These are phyloP conservation scores for Lissocephala sabroskyi DNA, from an alignment of 2,888 invertebrate species.

Conservation along the genomic window DNA sequence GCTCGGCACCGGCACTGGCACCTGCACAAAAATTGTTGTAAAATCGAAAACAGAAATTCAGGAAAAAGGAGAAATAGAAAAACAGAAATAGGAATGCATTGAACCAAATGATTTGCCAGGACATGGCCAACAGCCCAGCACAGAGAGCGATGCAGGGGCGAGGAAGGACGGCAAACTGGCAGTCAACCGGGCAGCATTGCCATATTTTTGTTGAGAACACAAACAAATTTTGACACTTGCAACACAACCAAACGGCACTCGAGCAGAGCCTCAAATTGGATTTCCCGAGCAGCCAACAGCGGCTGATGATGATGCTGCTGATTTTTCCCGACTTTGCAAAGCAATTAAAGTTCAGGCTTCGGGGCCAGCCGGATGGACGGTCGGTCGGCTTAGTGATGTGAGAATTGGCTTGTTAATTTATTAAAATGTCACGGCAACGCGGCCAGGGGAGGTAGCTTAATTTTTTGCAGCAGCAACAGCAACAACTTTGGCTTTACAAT, in stretches of 20 bases:
- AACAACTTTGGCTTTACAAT: not conserved
- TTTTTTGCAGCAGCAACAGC: not conserved
- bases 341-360: conserved; percentile 27
- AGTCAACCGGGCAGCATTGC: too few relatives aligned
- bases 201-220: conserved; percentile 12
- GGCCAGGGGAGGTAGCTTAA: not conserved
- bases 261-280: too few relatives aligned
- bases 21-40: conserved; percentile 14
- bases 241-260: too few relatives aligned
- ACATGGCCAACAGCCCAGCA: conserved; percentile 4
- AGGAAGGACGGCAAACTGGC: not conserved
- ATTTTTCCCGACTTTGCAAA: not conserved
- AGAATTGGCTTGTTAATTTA: too few relatives aligned
- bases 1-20: too few relatives aligned
- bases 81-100: conserved; percentile 14
- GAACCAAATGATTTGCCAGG: conserved; percentile 24
- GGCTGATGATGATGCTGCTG: too few relatives aligned
- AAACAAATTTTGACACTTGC: conserved; percentile 16
- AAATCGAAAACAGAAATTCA: conserved; percentile 4
- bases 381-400: too few relatives aligned
- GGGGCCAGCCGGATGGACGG: too few relatives aligned
- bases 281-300: not conserved
- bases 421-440: too few relatives aligned
- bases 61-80: not conserved
- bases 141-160: not conserved